phyloP scores from a whole-genome alignment of 1,140 invertebrate genomes.

The Brachionus manjavacas region DNA sequence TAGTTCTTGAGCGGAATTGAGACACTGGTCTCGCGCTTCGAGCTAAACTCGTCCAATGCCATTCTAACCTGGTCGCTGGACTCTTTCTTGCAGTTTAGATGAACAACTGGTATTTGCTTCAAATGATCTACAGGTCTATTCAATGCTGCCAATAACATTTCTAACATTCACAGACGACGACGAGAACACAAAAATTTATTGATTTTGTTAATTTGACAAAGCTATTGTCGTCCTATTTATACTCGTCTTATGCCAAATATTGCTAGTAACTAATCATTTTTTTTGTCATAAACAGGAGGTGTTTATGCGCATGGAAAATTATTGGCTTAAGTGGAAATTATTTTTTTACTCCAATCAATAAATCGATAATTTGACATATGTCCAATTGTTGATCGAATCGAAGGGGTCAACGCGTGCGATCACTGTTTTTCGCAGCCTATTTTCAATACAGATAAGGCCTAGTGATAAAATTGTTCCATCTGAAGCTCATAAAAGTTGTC shows the following conservation, averaged over 20 bases:
- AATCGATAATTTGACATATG: conserved; percentile 33
- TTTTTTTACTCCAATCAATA: conserved; percentile 11
- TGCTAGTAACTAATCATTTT: background rate
- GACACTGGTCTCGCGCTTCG: background rate
- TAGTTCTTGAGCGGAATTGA: background rate
- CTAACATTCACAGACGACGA: background rate
- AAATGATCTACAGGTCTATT: background rate
- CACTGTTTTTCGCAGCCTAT: background rate
- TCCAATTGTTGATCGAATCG: background rate
- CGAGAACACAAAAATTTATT: background rate
- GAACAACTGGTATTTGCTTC: conserved; percentile 3
- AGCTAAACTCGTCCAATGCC: background rate
- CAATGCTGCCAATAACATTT: conserved; percentile 17
- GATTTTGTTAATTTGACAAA: background rate
- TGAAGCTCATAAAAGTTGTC: background rate
- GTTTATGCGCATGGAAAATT: background rate
- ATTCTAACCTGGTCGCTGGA: background rate
- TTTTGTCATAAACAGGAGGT: background rate
- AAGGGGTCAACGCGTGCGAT: background rate
- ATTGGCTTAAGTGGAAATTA: background rate
- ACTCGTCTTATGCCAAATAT: background rate
- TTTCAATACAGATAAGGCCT: background rate
- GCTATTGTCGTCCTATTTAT: background rate
- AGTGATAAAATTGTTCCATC: background rate
- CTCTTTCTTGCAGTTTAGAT: background rate